Conservation (phyloP, 2,113 vertebrate species). For the Oriolus oriolus region DNA sequence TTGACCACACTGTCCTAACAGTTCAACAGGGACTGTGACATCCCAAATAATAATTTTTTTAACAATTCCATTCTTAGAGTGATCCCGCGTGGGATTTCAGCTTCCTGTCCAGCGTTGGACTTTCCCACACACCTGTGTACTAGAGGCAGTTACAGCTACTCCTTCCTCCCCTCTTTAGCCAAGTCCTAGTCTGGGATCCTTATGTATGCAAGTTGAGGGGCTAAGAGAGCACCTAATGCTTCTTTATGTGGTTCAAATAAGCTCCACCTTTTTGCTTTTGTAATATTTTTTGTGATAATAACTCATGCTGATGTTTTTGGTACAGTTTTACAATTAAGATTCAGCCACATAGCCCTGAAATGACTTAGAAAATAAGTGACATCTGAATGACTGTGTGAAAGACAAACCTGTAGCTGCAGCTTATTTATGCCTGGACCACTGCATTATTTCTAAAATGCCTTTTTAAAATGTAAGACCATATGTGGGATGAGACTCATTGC, state of each 20-base stretch:
- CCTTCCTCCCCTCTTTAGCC: not conserved
- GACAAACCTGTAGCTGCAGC: not conserved
- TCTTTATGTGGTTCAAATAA: not conserved
- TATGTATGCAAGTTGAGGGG: not conserved
- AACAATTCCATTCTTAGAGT: not conserved
- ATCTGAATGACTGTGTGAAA: not conserved
- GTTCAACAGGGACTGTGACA: fast-evolving
- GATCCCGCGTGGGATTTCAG: not conserved
- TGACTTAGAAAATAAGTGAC: not conserved
- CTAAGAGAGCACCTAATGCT: not conserved
- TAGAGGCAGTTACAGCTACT: not conserved
- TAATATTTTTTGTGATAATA: not conserved
- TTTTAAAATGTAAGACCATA: not conserved
- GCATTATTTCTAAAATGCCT: not conserved
- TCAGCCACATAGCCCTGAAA: not conserved
- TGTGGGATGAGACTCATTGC: not conserved
- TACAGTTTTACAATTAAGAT: not conserved
- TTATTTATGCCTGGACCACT: not conserved
- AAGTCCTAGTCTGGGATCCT: not conserved
- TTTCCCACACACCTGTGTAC: not conserved
- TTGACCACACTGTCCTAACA: not conserved
- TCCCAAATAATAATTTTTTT: not conserved
- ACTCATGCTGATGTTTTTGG: not conserved
- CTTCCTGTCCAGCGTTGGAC: not conserved
- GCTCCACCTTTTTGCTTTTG: not conserved